These are phyloP conservation scores for Nomada fabriciana DNA, from an alignment of 2,888 invertebrate species.

Conservation along the genomic window DNA sequence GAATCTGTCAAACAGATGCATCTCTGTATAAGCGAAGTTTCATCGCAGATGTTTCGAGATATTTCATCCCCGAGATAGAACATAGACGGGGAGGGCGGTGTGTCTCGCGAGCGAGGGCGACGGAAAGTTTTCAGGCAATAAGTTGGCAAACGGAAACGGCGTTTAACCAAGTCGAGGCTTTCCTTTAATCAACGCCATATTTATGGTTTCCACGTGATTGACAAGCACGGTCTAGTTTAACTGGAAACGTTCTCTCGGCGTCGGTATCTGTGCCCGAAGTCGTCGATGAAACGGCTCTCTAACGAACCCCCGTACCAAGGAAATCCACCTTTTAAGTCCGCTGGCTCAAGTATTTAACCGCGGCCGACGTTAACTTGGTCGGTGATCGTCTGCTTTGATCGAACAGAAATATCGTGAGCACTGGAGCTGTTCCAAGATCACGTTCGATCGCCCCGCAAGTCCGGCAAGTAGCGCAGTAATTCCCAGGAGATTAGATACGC, in stretches of 20 bases:
- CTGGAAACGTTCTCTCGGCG: conserved; percentile 21
- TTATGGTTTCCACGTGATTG: conserved; percentile 51
- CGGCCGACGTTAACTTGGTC: conserved; percentile 53
- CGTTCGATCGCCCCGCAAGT: conserved; percentile 65
- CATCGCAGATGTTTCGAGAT: conserved; percentile 9
- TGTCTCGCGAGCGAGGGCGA: not conserved
- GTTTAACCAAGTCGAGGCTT: not conserved
- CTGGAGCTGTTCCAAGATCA: conserved; percentile 61
- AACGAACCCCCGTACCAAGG: conserved; percentile 42
- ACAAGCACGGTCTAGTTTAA: conserved; percentile 39
- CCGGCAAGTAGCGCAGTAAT: conserved; percentile 67
- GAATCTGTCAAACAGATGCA: conserved; percentile 7
- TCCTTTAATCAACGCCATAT: conserved; percentile 54
- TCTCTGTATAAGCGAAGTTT: conserved; percentile 21
- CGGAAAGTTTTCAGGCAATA: conserved; percentile 22
- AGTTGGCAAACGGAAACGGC: not conserved
- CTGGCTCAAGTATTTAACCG: conserved; percentile 68
- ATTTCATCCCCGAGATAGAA: not conserved
- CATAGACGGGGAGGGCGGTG: not conserved
- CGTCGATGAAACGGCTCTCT: conserved; percentile 24
- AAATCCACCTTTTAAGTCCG: conserved; percentile 66
- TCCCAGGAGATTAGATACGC: conserved; percentile 65
- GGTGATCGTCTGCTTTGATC: conserved; percentile 58
- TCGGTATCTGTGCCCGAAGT: conserved; percentile 30
- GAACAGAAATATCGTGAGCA: conserved; percentile 60